These are phyloP conservation scores for Hydropsyche betteni DNA, from an alignment of 2,888 invertebrate species.

Conservation along the genomic window DNA sequence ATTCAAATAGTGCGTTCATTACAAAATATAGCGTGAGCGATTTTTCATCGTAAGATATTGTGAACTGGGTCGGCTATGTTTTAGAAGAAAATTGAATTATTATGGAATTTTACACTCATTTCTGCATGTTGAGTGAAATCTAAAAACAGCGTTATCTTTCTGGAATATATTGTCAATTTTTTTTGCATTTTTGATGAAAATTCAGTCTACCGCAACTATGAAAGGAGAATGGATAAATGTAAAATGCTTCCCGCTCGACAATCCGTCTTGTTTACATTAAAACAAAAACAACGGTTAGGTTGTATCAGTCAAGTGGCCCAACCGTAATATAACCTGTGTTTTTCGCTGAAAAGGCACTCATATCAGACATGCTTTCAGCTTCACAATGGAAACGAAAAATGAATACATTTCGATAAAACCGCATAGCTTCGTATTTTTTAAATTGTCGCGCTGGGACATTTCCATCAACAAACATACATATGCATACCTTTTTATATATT, in stretches of 20 bases:
- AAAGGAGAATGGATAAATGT: not conserved
- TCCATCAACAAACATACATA: not conserved
- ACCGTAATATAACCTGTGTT: constrained; percentile 20
- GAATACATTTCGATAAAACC: too few relatives aligned
- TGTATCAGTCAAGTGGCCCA: constrained; percentile 21
- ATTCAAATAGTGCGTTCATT: too few relatives aligned
- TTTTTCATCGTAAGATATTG: too few relatives aligned
- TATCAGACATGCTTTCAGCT: constrained; percentile 15
- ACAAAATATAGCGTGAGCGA: too few relatives aligned
- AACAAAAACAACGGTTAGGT: constrained; percentile 20
- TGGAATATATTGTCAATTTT: too few relatives aligned
- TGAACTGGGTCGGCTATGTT: too few relatives aligned
- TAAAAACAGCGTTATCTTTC: too few relatives aligned
- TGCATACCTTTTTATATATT: not conserved
- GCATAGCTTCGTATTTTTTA: not conserved
- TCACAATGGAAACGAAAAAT: too few relatives aligned
- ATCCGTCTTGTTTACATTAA: constrained; percentile 27
- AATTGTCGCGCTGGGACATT: not conserved
- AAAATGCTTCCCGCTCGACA: constrained; percentile 15
- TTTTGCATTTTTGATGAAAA: too few relatives aligned
- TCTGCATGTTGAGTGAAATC: too few relatives aligned
- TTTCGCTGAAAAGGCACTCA: constrained; percentile 13
- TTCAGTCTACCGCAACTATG: not conserved
- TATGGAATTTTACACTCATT: too few relatives aligned
- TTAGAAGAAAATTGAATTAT: too few relatives aligned